Conservation (phyloP, 1,140 invertebrate species). For the Cataglyphis hispanica region DNA sequence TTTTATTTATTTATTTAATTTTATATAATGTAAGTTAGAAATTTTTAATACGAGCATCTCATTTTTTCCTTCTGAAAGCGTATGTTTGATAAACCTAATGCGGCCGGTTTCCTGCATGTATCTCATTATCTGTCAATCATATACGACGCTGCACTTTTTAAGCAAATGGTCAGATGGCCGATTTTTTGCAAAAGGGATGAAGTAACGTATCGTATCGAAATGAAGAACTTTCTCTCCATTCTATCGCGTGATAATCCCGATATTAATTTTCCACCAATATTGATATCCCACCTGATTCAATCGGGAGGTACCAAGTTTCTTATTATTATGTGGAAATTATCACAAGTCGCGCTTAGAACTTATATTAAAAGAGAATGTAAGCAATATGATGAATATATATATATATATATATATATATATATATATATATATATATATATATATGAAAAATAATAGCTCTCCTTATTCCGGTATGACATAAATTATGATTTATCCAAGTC, state of each 20-base stretch:
- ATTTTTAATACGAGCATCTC: neutral
- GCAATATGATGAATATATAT: neutral
- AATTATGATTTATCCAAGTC: neutral
- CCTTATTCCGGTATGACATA: neutral
- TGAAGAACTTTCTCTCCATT: slow-evolving; percentile 73
- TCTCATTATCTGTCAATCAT: slow-evolving; percentile 85
- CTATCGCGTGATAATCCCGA: slow-evolving; percentile 78
- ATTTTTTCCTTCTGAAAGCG: slow-evolving; percentile 76
- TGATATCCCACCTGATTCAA: slow-evolving; percentile 75
- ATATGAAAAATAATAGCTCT: neutral
- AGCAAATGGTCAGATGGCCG: slow-evolving; percentile 85
- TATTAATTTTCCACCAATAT: slow-evolving; percentile 76
- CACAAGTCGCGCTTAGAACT: slow-evolving; percentile 71
- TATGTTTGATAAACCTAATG: slow-evolving; percentile 87
- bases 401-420: neutral
- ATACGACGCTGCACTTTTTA: slow-evolving; percentile 82
- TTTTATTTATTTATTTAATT: neutral
- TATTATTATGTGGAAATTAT: slow-evolving; percentile 79
- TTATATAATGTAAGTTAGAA: neutral
- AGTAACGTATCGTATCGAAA: slow-evolving; percentile 81
- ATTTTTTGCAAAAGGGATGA: slow-evolving; percentile 84
- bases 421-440: neutral
- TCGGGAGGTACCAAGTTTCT: slow-evolving; percentile 77
- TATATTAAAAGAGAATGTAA: slow-evolving; percentile 70
- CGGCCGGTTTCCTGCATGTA: slow-evolving; percentile 85